A percentile compares a stretch with the other conserved stretches of the same genome.
phyloP scores from a whole-genome alignment of 2,113 vertebrate species.

The Paramisgurnus dabryanus region DNA sequence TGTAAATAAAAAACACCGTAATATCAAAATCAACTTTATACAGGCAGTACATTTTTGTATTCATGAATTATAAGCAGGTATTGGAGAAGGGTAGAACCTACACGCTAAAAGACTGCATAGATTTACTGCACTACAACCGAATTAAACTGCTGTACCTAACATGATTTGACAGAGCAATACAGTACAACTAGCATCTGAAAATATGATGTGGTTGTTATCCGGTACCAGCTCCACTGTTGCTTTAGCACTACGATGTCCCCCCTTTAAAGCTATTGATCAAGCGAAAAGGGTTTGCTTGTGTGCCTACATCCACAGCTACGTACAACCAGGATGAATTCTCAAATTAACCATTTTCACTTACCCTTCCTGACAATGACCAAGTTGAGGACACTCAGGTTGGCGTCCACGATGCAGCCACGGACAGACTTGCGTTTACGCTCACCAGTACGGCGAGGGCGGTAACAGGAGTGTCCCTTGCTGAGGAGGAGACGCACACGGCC shows the following conservation, averaged over 20 bases:
- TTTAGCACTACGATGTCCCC: slow-evolving; percentile 64
- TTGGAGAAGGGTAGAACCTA: too few relatives aligned
- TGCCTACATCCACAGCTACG: slow-evolving; percentile 60
- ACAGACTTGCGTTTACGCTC: slow-evolving; percentile 98
- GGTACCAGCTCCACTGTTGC: slow-evolving; percentile 65
- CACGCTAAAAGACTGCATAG: too few relatives aligned
- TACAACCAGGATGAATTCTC: neutral
- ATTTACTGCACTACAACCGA: too few relatives aligned
- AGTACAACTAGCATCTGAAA: slow-evolving; percentile 71
- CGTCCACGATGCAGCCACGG: slow-evolving; percentile 95
- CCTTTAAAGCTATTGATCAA: slow-evolving; percentile 63
- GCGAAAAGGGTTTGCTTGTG: slow-evolving; percentile 65
- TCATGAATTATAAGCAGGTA: too few relatives aligned
- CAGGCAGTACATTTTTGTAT: too few relatives aligned
- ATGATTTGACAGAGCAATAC: slow-evolving; percentile 65
- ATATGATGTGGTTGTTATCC: slow-evolving; percentile 58
- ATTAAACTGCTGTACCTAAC: neutral
- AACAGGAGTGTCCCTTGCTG: slow-evolving; percentile 97
- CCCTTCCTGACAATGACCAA: slow-evolving; percentile 97
- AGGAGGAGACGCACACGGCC: slow-evolving; percentile 94
- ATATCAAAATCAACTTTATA: too few relatives aligned
- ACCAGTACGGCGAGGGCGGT: slow-evolving; percentile 91
- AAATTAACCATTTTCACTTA: slow-evolving; percentile 58
- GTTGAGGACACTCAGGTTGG: slow-evolving; percentile 95
- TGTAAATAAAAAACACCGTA: neutral